These are phyloP conservation scores for Salminus brasiliensis DNA, from an alignment of 2,113 vertebrate species.

Conservation along the genomic window DNA sequence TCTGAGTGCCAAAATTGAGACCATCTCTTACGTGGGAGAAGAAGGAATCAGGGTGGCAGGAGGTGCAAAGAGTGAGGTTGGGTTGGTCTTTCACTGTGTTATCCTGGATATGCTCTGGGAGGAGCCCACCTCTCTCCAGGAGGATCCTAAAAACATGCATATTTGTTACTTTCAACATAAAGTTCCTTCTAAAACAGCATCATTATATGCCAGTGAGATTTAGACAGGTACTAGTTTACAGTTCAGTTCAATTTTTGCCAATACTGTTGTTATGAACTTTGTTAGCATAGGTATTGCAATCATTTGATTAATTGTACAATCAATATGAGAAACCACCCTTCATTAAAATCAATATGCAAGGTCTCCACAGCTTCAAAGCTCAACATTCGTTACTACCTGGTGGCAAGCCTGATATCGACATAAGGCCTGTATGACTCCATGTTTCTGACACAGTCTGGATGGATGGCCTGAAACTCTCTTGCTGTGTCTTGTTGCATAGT, in stretches of 20 bases:
- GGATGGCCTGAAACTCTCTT: constrained; percentile 76
- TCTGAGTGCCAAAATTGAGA: constrained; percentile 87
- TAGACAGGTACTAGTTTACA: too few species aligned
- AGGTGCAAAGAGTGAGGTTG: constrained; percentile 83
- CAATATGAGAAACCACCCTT: background rate
- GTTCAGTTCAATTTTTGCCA: background rate
- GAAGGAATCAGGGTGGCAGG: constrained; percentile 85
- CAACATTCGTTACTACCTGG: constrained; percentile 75
- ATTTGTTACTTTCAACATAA: too few species aligned
- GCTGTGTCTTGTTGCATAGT: constrained; percentile 79
- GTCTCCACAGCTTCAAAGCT: background rate
- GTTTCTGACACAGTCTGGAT: constrained; percentile 81
- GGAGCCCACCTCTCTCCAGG: constrained; percentile 85
- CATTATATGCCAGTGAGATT: background rate
- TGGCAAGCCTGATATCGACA: constrained; percentile 87
- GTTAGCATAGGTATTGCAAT: too few species aligned
- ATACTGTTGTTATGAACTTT: too few species aligned
- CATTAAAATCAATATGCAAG: constrained; percentile 20
- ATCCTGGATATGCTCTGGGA: constrained; percentile 86
- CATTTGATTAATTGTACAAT: background rate
- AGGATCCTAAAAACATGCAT: constrained; percentile 79
- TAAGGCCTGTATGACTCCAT: constrained; percentile 74
- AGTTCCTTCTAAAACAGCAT: background rate
- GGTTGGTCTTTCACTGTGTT: constrained; percentile 66
- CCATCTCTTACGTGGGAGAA: constrained; percentile 91